These are phyloP conservation scores for Drosophila sp. DNA, from an alignment of 1,140 invertebrate genomes.

Conservation along the genomic window DNA sequence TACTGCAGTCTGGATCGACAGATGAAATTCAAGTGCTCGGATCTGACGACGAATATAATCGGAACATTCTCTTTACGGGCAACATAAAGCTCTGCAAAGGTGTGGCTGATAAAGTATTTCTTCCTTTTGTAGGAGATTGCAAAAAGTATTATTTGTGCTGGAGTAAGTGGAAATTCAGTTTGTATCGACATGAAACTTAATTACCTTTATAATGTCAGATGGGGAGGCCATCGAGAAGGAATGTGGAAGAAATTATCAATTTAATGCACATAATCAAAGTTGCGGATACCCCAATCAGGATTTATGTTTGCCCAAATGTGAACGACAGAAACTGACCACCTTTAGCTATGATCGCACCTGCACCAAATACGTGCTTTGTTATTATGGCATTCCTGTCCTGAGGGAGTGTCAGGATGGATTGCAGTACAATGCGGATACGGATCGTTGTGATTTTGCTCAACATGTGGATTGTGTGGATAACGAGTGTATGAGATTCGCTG, in stretches of 20 bases:
- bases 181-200: too few relatives aligned
- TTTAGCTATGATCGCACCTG: slow-evolving; percentile 77
- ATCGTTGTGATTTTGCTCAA: slow-evolving; percentile 75
- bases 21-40: background rate
- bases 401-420: slow-evolving; percentile 67
- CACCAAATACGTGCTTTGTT: slow-evolving; percentile 76
- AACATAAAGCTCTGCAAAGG: slow-evolving; percentile 54
- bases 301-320: slow-evolving; percentile 50
- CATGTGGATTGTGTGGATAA: slow-evolving; percentile 78
- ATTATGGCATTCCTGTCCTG: slow-evolving; percentile 61
- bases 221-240: slow-evolving; percentile 48
- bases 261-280: slow-evolving; percentile 59
- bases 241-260: slow-evolving; percentile 46
- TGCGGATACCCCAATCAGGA: slow-evolving; percentile 16
- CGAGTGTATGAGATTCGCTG: slow-evolving; percentile 61
- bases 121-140: slow-evolving; percentile 67
- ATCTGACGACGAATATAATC: slow-evolving; percentile 1
- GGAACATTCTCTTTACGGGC: slow-evolving; percentile 30
- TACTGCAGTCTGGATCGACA: background rate
- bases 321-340: slow-evolving; percentile 23
- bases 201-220: slow-evolving; percentile 21
- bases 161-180: slow-evolving; percentile 27
- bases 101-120: slow-evolving; percentile 58
- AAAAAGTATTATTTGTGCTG: slow-evolving; percentile 65
- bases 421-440: slow-evolving; percentile 71